Evolutionary conservation across 2,888 invertebrate genomes (phyloP).

Genomic region (Gisinianus flammeolus): DNA sequence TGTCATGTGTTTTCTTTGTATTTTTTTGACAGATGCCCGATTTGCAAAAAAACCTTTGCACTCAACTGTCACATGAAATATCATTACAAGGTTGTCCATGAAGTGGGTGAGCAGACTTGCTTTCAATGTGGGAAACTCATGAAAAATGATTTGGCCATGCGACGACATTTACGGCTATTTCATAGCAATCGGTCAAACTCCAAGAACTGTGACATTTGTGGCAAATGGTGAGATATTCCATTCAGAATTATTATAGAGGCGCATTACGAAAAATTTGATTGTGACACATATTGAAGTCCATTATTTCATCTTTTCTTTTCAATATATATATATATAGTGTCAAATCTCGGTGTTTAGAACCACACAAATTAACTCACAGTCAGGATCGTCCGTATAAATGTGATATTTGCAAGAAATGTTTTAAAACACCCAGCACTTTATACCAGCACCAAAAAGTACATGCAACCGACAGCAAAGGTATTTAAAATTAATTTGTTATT

Average conservation of each 20-base stretch:
- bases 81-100: conserved; percentile 48
- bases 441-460: conserved; percentile 49
- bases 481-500: neutral
- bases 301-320: neutral
- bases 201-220: conserved; percentile 48
- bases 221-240: conserved; percentile 41
- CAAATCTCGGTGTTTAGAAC: conserved; percentile 46
- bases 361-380: conserved; percentile 45
- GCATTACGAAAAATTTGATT: too few species aligned
- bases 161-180: conserved; percentile 45
- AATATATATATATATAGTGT: too few species aligned
- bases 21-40: conserved; percentile 39
- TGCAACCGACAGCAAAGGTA: conserved; percentile 37
- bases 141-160: conserved; percentile 48
- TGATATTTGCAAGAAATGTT: conserved; percentile 40
- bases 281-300: too few species aligned
- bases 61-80: conserved; percentile 48
- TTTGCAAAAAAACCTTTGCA: conserved; percentile 47
- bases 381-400: conserved; percentile 46
- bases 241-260: neutral
- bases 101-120: conserved; percentile 44
- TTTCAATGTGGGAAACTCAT: conserved; percentile 45
- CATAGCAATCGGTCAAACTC: conserved; percentile 46
- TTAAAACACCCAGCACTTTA: conserved; percentile 46
- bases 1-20: neutral